Base-by-base conservation (phyloP, 2,888 invertebrate species). In the Meteorus cinctellus region DNA sequence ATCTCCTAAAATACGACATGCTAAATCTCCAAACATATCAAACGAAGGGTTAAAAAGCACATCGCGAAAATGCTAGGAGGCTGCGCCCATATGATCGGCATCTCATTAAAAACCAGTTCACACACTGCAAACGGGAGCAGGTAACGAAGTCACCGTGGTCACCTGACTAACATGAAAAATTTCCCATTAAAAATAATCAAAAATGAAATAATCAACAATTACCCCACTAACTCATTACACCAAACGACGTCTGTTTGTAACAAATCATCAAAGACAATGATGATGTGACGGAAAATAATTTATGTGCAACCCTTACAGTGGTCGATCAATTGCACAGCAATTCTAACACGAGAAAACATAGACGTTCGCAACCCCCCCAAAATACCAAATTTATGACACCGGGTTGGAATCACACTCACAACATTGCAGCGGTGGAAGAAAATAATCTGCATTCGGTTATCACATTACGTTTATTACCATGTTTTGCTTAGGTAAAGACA, bases 71-170 rank as follows among this genome's bases (percentile, higher is more conserved):
- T 78, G 48, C 62, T 79, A 77, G 75, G 80, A 82, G 79, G 80
- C 78, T 80, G 81, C 81, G 84, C 84, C 83, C 86, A 85, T 84
- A 86, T 86, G 85, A 86, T 85, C 83, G 83, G 84, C 81, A 83
- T 83, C 81, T 83, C 81, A 81, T 85, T 83, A 81, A 82, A 83
- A 82, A 82, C 78, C 83, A 84, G 81, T 83, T 79, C 66, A 78
- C 78, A 80, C 79, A 75, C 75, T 72, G 72, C 71, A 72, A 75
- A 79, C 66, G 71, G 77, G 74, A 79, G 78, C 78, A 73, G 71
- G 74, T 66, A 72, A 76, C 71, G 60, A 29, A 74, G 65, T 34
- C 36, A 66, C 63, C 24, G 34, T 63, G 69, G 62, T 51, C 55
- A 62, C 60, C 51, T 55, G 55, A 68, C 72, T 60, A 31, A 72